These are phyloP conservation scores for Drosophila pandora DNA, from an alignment of 1,140 invertebrate species.

Conservation along the genomic window DNA sequence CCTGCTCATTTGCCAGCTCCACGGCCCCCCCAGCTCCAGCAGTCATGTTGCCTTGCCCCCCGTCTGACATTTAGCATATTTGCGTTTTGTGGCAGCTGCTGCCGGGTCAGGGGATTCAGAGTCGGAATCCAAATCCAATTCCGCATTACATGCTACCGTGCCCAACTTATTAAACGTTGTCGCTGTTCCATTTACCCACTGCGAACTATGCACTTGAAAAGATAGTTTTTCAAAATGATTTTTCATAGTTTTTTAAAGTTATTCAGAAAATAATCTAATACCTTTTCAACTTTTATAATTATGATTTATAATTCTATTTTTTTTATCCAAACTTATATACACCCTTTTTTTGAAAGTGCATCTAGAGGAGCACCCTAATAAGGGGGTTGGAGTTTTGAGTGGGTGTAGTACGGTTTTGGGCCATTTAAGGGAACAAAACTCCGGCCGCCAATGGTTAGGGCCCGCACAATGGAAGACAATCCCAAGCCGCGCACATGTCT, in stretches of 20 bases:
- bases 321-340: background rate
- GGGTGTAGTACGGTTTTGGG: slow-evolving; percentile 14
- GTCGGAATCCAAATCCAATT: slow-evolving; percentile 74
- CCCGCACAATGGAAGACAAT: slow-evolving; percentile 68
- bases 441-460: slow-evolving; percentile 29
- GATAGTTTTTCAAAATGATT: background rate
- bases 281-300: background rate
- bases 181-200: slow-evolving; percentile 76
- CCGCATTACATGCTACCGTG: slow-evolving; percentile 76
- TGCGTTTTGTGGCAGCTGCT: slow-evolving; percentile 78
- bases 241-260: background rate
- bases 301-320: background rate
- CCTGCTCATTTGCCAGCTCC: slow-evolving; percentile 5
- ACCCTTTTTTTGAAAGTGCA: slow-evolving; percentile 6
- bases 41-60: slow-evolving; percentile 26
- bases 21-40: slow-evolving; percentile 30
- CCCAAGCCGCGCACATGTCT: slow-evolving; percentile 65
- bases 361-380: background rate
- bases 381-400: slow-evolving; percentile 17
- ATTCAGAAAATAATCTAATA: background rate
- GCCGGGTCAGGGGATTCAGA: slow-evolving; percentile 20
- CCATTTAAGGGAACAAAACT: slow-evolving; percentile 56
- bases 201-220: slow-evolving; percentile 49
- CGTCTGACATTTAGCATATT: slow-evolving; percentile 79
- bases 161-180: slow-evolving; percentile 81